Evolutionary conservation across 2,888 invertebrate genomes (phyloP).

Genomic region (Brachyptera risi): DNA sequence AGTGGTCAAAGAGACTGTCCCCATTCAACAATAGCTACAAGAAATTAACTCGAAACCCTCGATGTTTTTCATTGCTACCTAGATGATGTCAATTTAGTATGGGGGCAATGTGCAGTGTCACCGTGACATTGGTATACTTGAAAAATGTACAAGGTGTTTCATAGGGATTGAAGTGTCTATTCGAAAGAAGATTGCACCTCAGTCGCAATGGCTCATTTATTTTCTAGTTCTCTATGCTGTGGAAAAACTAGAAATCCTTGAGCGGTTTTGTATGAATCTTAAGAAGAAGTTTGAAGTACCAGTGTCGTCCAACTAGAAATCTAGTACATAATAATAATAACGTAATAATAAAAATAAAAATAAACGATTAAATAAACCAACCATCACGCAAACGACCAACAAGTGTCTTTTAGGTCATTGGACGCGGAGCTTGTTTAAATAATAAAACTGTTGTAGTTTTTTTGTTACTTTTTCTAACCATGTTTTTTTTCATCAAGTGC

Average conservation of each 20-base stretch:
- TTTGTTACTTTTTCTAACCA: too few relatives aligned
- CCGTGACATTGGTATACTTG: neutral
- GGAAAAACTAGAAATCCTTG: neutral
- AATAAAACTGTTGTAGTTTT: too few relatives aligned
- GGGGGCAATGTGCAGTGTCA: conserved; percentile 10
- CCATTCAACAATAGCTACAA: conserved; percentile 7
- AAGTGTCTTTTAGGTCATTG: too few relatives aligned
- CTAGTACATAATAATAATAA: too few relatives aligned
- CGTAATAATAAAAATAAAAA: too few relatives aligned
- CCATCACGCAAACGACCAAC: too few relatives aligned
- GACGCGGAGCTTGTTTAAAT: too few relatives aligned
- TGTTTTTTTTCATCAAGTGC: too few relatives aligned
- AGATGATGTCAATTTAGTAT: conserved; percentile 12
- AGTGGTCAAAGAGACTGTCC: neutral
- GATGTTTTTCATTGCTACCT: conserved; percentile 1
- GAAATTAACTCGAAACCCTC: conserved; percentile 18
- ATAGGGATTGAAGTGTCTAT: neutral
- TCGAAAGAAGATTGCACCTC: neutral
- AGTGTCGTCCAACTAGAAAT: too few relatives aligned
- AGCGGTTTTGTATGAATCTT: neutral
- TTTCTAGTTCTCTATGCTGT: neutral
- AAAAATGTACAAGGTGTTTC: neutral
- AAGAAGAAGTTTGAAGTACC: too few relatives aligned
- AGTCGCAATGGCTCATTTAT: neutral
- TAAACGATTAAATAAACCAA: too few relatives aligned